Conservation (phyloP, 2,797 vertebrate species). For the Chelonia mydas region DNA sequence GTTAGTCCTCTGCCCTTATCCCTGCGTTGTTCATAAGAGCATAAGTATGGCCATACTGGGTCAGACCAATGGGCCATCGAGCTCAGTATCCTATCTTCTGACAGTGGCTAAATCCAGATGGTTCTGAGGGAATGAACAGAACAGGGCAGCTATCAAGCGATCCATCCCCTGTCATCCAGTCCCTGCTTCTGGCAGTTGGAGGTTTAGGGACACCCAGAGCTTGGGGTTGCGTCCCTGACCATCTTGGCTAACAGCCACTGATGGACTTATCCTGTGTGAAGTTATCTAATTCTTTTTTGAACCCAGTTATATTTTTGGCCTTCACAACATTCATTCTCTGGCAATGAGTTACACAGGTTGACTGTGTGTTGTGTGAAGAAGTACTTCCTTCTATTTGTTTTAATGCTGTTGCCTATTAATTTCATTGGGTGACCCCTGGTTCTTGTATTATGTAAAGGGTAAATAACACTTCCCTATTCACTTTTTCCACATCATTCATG, state of each 20-base stretch:
- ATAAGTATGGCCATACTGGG: not conserved
- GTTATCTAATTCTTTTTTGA: not conserved
- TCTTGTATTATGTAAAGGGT: not conserved
- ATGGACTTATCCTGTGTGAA: not conserved
- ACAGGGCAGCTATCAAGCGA: not conserved
- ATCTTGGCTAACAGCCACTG: not conserved
- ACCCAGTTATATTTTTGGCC: not conserved
- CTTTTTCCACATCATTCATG: not conserved
- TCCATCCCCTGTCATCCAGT: not conserved
- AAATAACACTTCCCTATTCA: not conserved
- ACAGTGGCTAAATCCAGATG: not conserved
- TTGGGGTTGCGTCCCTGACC: not conserved
- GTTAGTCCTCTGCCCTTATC: not conserved
- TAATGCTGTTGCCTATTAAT: not conserved
- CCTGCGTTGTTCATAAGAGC: accelerated
- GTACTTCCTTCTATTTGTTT: not conserved
- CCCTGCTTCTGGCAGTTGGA: not conserved
- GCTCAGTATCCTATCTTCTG: not conserved
- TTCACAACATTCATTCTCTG: not conserved
- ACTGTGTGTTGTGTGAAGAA: not conserved
- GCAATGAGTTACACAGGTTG: not conserved
- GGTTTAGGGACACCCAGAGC: not conserved
- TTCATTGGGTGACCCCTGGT: not conserved
- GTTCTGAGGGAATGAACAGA: not conserved
- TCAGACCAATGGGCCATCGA: not conserved